Conservation (phyloP, 2,113 vertebrate genomes). For the Lophura nycthemera region DNA sequence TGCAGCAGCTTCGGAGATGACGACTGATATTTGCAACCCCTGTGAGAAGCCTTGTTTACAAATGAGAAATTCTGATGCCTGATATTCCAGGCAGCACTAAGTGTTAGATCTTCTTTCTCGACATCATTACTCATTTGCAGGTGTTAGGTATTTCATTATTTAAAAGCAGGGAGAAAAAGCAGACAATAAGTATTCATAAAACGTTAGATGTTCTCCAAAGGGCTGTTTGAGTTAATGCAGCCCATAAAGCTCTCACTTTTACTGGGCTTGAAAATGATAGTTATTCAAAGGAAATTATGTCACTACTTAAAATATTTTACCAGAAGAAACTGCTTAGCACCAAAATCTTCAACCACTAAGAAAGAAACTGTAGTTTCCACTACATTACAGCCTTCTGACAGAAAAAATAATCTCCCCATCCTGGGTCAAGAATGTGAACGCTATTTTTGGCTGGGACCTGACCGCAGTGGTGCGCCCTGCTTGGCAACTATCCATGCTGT, state of each 20-base stretch:
- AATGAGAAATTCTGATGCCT: slow-evolving; percentile 20
- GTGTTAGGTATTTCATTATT: slow-evolving; percentile 26
- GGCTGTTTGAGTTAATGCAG: slow-evolving; percentile 8
- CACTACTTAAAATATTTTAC: slow-evolving; percentile 63
- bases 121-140: neutral
- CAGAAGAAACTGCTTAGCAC: slow-evolving; percentile 48
- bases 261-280: slow-evolving; percentile 40
- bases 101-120: neutral
- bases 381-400: neutral
- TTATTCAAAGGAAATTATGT: slow-evolving; percentile 66
- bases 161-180: slow-evolving; percentile 33
- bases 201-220: slow-evolving; percentile 44
- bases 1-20: neutral
- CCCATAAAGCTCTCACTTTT: slow-evolving; percentile 38
- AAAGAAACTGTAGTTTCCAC: slow-evolving; percentile 16
- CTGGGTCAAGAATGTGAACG: neutral
- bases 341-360: slow-evolving; percentile 4
- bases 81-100: slow-evolving; percentile 5
- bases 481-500: neutral
- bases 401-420: neutral
- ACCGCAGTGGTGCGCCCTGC: neutral
- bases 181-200: slow-evolving; percentile 46
- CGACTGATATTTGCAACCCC: neutral
- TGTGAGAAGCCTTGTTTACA: slow-evolving; percentile 17
- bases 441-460: neutral